Base-by-base conservation (phyloP, 1,140 invertebrate species). In the Sinella curviseta region DNA sequence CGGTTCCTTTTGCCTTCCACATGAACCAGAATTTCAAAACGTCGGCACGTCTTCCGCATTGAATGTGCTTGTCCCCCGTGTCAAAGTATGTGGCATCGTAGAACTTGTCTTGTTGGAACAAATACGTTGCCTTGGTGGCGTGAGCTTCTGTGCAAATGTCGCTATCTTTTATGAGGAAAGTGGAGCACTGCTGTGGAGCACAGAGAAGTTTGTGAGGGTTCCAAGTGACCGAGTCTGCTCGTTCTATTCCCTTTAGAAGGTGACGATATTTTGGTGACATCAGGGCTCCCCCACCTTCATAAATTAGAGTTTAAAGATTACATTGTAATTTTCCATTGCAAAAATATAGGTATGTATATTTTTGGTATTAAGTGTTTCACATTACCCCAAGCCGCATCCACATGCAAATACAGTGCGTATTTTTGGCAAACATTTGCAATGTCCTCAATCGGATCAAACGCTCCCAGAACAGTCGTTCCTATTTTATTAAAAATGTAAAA, bases 11-110 rank as follows among this genome's bases (percentile, higher is more conserved):
- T 0, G 94, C 94, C 84, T 96, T 95, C 97, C 97, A 98, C 95
- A 97, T 97, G 82, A 96, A 92, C 97, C 97, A 99, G 84, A 98
- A 94, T 86, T 98, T 98, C 65, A 98, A 90, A 1, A 97, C 94
- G 85, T 99, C 97, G 16, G 95, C 96, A 80, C 95, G 90, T n/a
- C 97, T 89, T 0, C 97, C 97, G 85, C 97, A 97, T 85, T 94
- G 93, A 26, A 99, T 92, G 80, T 97, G 94, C 85, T 98, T 98
- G 86, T 98, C 97, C 0, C 97, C 97, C 0, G 93, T 95, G 85
- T 98, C 96, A 84, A 92, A 97, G 20, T 79, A 36, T 16, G 89
- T 89, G 0, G 94, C 93, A 85, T 98, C 95, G 87, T 99, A 99
- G 84, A 97, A 95, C 88, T 99, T 99, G 86, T 98, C 96, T 85